These are phyloP conservation scores for Leptothorax acervorum DNA, from an alignment of 2,888 invertebrate species.

Conservation along the genomic window DNA sequence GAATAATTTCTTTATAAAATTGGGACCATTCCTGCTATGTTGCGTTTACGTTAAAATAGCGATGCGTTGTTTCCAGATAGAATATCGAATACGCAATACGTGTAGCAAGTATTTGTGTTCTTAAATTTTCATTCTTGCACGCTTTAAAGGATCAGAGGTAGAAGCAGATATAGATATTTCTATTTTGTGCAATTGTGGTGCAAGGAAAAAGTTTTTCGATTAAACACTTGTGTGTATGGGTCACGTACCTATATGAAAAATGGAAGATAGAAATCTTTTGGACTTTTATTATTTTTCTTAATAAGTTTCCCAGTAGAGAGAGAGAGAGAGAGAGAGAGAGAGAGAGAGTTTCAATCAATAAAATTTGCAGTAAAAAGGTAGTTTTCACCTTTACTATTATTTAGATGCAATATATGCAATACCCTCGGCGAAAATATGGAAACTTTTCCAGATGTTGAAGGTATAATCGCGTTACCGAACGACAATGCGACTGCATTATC, in stretches of 20 bases:
- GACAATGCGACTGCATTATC: slow-evolving; percentile 39
- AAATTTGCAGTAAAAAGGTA: background rate
- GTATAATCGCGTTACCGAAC: slow-evolving; percentile 40
- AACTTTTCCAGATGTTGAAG: slow-evolving; percentile 52
- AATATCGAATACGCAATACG: background rate
- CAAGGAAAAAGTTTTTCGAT: background rate
- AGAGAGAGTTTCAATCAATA: background rate
- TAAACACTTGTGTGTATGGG: background rate
- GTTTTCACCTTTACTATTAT: slow-evolving; percentile 23
- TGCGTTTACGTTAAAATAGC: slow-evolving; percentile 10
- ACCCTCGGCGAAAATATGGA: slow-evolving; percentile 55
- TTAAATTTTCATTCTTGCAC: background rate
- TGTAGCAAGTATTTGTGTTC: background rate
- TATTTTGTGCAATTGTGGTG: background rate
- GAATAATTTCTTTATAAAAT: slow-evolving; percentile 28
- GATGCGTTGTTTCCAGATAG: background rate
- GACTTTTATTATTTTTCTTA: background rate
- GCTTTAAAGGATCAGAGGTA: background rate
- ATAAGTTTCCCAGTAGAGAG: background rate
- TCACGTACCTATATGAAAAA: background rate
- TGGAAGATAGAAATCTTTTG: background rate
- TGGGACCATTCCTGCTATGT: background rate
- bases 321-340: background rate
- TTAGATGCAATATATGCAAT: slow-evolving; percentile 51
- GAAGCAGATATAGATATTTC: background rate